phyloP scores from a whole-genome alignment of 1,140 invertebrate species.

The Dreissena polymorpha region DNA sequence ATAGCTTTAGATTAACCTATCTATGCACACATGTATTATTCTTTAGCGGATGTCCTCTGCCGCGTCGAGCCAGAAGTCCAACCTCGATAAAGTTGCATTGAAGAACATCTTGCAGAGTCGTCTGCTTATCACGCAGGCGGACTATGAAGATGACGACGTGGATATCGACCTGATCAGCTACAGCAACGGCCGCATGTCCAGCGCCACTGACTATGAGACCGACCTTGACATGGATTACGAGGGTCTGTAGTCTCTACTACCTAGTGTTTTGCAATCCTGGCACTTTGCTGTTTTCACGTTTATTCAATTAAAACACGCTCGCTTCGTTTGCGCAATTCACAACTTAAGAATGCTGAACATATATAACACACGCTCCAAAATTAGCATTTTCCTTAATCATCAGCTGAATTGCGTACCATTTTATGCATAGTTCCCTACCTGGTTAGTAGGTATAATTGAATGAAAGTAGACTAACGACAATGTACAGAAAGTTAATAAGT shows the following conservation, averaged over 20 bases:
- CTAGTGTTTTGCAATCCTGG: background rate
- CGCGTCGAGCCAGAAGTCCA: background rate
- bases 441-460: too few relatives aligned
- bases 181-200: conserved; percentile 55
- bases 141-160: conserved; percentile 36
- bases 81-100: background rate
- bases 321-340: background rate
- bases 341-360: background rate
- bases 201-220: conserved; percentile 69
- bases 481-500: too few relatives aligned
- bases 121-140: conserved; percentile 39
- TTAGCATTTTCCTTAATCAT: too few relatives aligned
- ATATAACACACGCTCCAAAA: too few relatives aligned
- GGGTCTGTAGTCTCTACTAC: conserved; percentile 35
- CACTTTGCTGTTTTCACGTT: background rate
- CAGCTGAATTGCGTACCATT: too few relatives aligned
- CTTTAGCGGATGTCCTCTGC: conserved; percentile 14
- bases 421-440: too few relatives aligned
- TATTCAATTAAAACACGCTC: background rate
- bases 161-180: conserved; percentile 19
- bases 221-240: conserved; percentile 71
- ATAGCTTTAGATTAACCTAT: too few relatives aligned
- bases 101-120: conserved; percentile 34
- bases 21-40: too few relatives aligned
- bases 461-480: too few relatives aligned